Evolutionary conservation across 1,140 invertebrate species (phyloP).

Genomic region (Lucilia sericata): DNA sequence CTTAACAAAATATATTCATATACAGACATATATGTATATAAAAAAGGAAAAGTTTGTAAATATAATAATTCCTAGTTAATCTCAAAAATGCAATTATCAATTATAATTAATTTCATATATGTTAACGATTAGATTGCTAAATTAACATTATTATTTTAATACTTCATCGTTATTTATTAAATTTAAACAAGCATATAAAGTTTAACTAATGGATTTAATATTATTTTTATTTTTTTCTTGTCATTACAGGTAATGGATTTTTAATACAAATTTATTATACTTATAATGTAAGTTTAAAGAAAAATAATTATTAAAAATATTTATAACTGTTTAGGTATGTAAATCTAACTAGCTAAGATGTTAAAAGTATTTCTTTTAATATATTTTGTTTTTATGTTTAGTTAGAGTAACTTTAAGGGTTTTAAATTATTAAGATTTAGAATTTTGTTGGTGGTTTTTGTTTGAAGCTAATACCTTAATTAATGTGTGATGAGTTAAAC

Average conservation of each 20-base stretch:
- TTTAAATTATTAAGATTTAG: too few species aligned
- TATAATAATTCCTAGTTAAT: background rate
- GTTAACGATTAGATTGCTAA: conserved; percentile 27
- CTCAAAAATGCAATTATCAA: conserved; percentile 35
- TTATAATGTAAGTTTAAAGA: conserved; percentile 9
- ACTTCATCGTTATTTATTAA: background rate
- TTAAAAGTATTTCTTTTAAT: background rate
- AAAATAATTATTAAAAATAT: too few species aligned
- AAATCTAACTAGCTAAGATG: background rate
- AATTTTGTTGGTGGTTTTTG: too few species aligned
- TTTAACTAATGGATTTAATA: background rate
- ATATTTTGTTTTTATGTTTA: too few species aligned
- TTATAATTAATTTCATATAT: conserved; percentile 26
- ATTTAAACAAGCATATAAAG: background rate
- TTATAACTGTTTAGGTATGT: background rate
- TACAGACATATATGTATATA: too few species aligned
- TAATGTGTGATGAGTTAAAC: too few species aligned
- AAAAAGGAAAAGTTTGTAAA: background rate
- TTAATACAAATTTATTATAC: conserved; percentile 21
- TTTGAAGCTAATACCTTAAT: too few species aligned
- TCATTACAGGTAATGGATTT: conserved; percentile 1
- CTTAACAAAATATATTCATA: background rate
- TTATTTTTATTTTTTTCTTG: background rate
- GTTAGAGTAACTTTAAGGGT: too few species aligned
- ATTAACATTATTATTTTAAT: conserved; percentile 12